Conservation (phyloP, 2,797 vertebrate genomes). For the Protosalanx chinensis region DNA sequence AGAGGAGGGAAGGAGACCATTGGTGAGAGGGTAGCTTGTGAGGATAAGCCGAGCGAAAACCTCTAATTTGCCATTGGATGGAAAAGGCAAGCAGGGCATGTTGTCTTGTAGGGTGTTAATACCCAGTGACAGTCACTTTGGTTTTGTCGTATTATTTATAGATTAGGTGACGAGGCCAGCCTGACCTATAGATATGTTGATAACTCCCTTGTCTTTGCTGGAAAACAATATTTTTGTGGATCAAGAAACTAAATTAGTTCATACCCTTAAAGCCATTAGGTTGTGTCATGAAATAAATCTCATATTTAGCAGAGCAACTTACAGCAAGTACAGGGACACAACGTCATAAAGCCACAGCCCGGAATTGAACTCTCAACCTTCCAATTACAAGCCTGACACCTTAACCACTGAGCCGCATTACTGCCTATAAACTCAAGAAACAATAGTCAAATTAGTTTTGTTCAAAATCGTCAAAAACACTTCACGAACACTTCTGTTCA, state of each 20-base stretch:
- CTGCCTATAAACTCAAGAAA: background rate
- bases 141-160: background rate
- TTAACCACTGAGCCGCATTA: too few relatives aligned
- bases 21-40: constrained; percentile 28
- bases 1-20: constrained; percentile 21
- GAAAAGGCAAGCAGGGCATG: constrained; percentile 24
- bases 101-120: constrained; percentile 25
- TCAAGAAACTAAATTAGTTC: background rate
- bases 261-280: background rate
- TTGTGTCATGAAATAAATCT: background rate
- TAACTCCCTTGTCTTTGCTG: constrained; percentile 2
- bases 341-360: too few relatives aligned
- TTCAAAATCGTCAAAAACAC: background rate
- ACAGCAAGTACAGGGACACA: too few relatives aligned
- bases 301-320: background rate
- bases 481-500: background rate
- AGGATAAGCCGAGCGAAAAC: constrained; percentile 47
- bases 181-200: constrained; percentile 4
- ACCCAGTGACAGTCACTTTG: constrained; percentile 15
- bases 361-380: too few relatives aligned
- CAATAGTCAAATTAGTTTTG: background rate
- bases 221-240: background rate
- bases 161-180: constrained; percentile 6
- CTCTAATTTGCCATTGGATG: constrained; percentile 55
- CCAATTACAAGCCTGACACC: too few relatives aligned